Evolutionary conservation across 2,797 vertebrate genomes (phyloP), one percentile per base, ranked within the genome.

Genomic region (Hemitrygon akajei): DNA sequence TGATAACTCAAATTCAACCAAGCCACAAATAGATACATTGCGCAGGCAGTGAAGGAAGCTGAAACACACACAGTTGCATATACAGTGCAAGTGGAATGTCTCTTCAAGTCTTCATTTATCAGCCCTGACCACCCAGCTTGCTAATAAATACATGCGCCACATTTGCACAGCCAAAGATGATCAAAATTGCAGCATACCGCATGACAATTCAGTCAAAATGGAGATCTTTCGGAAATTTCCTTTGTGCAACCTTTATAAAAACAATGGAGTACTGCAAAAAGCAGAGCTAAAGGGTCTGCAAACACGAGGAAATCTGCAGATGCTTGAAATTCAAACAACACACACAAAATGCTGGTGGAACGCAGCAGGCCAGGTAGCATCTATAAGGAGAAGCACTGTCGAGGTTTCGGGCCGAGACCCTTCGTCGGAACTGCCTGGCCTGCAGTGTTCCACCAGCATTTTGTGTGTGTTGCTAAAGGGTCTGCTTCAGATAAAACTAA

Each of bases 151-250:
- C 84, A 63, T 11, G 6, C 82, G 27, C 25, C 82, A 63, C 30
- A 87, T 87, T 63, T 34, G 63, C 7, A n/a, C 58, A 86, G 30
- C 56, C 0, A 86, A n/a, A 10, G 27, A 30, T 86, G 60, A 86
- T 86, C 60, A 58, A 63, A 63, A n/a, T 63, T 12, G 58, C 34
- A 34, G 56, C 25, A 87, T 34, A 34, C 2, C 84, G 63, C 58
- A 58, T 60, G n/a, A 87, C 27, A 60, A 87, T 63, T 87, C 27
- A 63, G 58, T 87, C 84, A 87, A 87, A 87, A 63, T n/a, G 63
- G 60, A 87, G 14, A n/a, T 6, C 30, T 87, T 87, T n/a, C n/a
- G 84, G 58, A 87, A 30, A 63, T 63, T 30, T 56, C 27, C 27
- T 30, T 60, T 22, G 11, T 27, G 25, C 56, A 56, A 60, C 25